A percentile compares a stretch with the other conserved stretches of the same genome.
Conservation (phyloP, 1,140 invertebrate genomes). For the Drosophila neocordata region DNA sequence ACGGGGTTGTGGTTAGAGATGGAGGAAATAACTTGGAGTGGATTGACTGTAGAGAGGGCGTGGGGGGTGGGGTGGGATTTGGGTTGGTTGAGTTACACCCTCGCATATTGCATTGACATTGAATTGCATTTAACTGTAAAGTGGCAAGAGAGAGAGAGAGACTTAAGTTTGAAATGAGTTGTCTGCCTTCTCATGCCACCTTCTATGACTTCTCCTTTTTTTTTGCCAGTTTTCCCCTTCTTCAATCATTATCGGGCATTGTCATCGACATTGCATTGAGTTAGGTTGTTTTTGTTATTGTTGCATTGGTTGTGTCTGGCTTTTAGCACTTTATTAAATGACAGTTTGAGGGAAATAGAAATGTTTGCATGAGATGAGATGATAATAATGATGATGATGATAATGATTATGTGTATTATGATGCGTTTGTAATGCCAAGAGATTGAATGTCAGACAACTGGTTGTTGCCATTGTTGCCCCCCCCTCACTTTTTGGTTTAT, state of each 20-base stretch:
- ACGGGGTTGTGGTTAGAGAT: neutral
- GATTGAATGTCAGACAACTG: conserved; percentile 9
- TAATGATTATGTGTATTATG: conserved; percentile 4
- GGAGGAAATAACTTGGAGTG: neutral
- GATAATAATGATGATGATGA: neutral
- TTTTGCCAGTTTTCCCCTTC: too few relatives aligned
- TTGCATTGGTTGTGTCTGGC: conserved; percentile 10
- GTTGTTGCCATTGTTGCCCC: neutral
- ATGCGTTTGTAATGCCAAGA: conserved; percentile 9
- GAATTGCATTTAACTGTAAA: conserved; percentile 50
- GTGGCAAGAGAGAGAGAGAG: conserved; percentile 39
- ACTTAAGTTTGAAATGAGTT: conserved; percentile 26
- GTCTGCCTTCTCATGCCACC: neutral
- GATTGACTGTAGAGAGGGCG: neutral
- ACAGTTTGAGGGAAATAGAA: conserved; percentile 39
- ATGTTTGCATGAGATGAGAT: conserved; percentile 41
- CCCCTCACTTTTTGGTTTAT: neutral
- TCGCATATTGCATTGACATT: conserved; percentile 50
- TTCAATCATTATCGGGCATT: conserved; percentile 24
- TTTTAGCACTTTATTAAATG: conserved; percentile 46
- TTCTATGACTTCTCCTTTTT: neutral
- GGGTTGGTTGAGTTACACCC: neutral
- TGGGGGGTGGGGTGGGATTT: neutral
- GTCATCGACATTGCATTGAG: conserved; percentile 22
- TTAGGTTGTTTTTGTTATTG: conserved; percentile 11